phyloP scores from a whole-genome alignment of 2,888 invertebrate genomes.

The Acleris sparsana region DNA sequence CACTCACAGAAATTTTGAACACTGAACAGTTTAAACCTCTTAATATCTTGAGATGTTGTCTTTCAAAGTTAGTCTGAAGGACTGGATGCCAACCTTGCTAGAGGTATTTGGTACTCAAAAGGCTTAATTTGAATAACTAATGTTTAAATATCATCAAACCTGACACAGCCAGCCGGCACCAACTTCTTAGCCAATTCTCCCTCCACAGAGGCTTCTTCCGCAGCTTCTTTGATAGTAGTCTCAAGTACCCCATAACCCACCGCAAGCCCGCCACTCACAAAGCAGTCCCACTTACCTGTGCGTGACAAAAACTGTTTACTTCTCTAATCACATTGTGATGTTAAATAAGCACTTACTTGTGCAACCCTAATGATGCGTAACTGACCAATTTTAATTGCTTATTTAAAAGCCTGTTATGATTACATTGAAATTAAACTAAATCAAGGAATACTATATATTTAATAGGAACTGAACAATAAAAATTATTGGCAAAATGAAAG shows the following conservation, averaged over 20 bases:
- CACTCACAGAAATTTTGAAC: no score
- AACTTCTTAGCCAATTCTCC: conserved; percentile 89
- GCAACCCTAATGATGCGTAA: no score
- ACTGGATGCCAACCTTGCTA: background rate
- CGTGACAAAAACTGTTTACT: conserved; percentile 11
- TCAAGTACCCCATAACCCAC: conserved; percentile 94
- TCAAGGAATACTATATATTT: no score
- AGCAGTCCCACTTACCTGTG: conserved; percentile 94
- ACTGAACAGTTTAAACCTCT: no score
- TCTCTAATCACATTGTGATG: background rate
- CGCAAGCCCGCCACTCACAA: conserved; percentile 96
- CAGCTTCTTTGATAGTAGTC: conserved; percentile 96
- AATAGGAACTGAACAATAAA: no score
- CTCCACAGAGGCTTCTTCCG: conserved; percentile 96
- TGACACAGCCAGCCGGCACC: conserved; percentile 91
- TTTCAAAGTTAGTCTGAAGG: no score
- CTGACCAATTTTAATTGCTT: background rate
- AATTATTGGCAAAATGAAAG: background rate
- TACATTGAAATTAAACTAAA: no score
- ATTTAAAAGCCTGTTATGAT: background rate
- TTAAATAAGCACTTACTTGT: no score
- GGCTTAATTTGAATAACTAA: background rate
- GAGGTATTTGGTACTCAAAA: background rate
- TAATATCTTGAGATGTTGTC: no score
- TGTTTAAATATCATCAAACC: conserved; percentile 73